Base-by-base conservation (phyloP, 2,113 vertebrate species). In the Dicrurus megarhynchus region DNA sequence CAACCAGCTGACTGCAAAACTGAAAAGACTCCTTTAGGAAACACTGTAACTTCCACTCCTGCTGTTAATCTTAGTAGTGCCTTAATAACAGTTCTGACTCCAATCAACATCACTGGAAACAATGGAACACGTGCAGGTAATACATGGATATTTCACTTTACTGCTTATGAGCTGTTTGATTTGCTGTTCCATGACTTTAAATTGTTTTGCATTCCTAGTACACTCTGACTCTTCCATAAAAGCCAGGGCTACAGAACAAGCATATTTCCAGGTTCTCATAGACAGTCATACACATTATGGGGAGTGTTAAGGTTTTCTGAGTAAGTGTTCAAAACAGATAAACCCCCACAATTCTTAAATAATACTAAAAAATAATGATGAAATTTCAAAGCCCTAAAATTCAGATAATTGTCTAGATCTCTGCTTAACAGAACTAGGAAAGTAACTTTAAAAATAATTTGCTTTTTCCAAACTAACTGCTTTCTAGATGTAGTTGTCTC, bases 71-170 rank as follows among this genome's bases (percentile, higher is more conserved):
- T 89, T 41, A 93, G 76, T 5, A 95, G n/a, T 42, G 18, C 30
- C 63, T 95, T 96, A 61, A 41, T 92, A 92, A 92, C 81, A 94
- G 22, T 22, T 71, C 20, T 37, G 55, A 61, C 57, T 76, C 24
- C 81, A 68, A 92, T 94, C 39, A 95, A 77, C 68, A 82, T 27
- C 65, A 95, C 92, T 47, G 87, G 80, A 84, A 96, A 92, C 77
- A 87, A 94, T 7, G 73, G 80, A 95, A 78, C 47, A 35, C 64
- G 30, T 42, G 44, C 95, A 98, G 98, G 98, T 98, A 98, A 97
- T 33, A 19, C 6, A 83, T 2, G 28, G 11, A 19, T 52, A 52
- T 74, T 86, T 68, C 16, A 33, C 32, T 88, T 79, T 41, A 90
- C 46, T 65, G n/a, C 41, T 70, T 87, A 41, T 19, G 71, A 60